phyloP scores from a whole-genome alignment of 1,140 invertebrate species.

The Drosophila yakuba region DNA sequence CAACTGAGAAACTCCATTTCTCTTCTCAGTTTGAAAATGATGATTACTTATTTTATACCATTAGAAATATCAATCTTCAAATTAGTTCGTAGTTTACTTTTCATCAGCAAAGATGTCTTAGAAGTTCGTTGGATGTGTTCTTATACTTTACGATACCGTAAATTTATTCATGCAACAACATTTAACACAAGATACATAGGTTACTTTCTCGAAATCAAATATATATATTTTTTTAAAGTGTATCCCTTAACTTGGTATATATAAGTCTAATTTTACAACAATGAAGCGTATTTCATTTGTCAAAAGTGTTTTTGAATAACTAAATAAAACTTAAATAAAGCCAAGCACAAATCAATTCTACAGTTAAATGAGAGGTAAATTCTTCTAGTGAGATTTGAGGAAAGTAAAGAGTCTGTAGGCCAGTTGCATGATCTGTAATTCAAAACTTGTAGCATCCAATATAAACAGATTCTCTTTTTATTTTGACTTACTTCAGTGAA shows the following conservation, averaged over 20 bases:
- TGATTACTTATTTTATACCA: background rate
- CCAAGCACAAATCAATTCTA: background rate
- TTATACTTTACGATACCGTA: background rate
- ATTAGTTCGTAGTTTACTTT: background rate
- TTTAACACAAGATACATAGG: too few species aligned
- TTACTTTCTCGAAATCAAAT: too few species aligned
- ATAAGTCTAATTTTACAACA: background rate
- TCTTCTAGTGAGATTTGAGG: slow-evolving; percentile 49
- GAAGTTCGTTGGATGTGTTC: too few species aligned
- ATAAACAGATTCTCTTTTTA: background rate
- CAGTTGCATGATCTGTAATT: slow-evolving; percentile 62
- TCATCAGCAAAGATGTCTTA: too few species aligned
- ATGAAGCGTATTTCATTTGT: background rate
- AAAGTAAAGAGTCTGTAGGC: slow-evolving; percentile 65
- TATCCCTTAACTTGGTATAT: too few species aligned
- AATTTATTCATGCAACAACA: too few species aligned
- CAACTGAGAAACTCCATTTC: background rate
- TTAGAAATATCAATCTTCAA: background rate
- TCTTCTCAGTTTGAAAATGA: background rate
- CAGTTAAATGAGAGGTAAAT: background rate
- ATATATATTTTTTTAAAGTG: too few species aligned
- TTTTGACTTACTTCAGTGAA: slow-evolving; percentile 46
- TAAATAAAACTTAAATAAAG: background rate
- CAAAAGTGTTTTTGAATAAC: background rate
- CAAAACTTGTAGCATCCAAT: background rate